Evolutionary conservation across 2,113 vertebrate species (phyloP), one percentile per base, ranked within the genome.

Genomic region (Taurulus bubalis): DNA sequence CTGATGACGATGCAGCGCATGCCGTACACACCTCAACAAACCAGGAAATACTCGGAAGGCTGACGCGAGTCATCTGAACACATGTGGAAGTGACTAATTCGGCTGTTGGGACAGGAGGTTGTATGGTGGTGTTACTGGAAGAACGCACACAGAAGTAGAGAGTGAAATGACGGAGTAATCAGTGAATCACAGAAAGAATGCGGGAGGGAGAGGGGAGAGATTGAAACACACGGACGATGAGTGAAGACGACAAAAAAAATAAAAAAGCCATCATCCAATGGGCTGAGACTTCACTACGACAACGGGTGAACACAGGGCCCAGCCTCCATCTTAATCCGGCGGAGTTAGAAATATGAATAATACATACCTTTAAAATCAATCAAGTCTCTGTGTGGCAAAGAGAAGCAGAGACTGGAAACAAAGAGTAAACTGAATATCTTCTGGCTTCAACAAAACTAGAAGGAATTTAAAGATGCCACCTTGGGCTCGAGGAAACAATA

Each of bases 101-200:
- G 49, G 11, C 64, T 14, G 63, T 14, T 15, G 2, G 26, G 53
- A 63, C 62, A 73, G 36, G 55, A 16, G 70, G 24, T 32, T 34
- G 49, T 28, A 26, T 15, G 12, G n/a, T 42, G 40, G 5, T 12
- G 34, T 85, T 77, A 80, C 87, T 78, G 87, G 80, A 84, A 89
- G 67, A 28, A 18, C 40, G 18, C 24, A 63, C 38, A 56, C 16
- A 26, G 70, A 51, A 60, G 7, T 45, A 7, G 28, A 75, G 16
- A 49, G 58, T 20, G 63, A 67, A 60, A 65, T 20, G 6, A 69
- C 38, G 8, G 10, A 36, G 62, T 66, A 22, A 59, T 62, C 20
- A 58, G 47, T 55, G 51, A 34, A 38, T 84, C 47, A 59, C 0
- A 9, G 3, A 51, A 28, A 55, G 20, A 79, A 72, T 53, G 60